phyloP scores from a whole-genome alignment of 2,797 vertebrate genomes.

The Salarias fasciatus region DNA sequence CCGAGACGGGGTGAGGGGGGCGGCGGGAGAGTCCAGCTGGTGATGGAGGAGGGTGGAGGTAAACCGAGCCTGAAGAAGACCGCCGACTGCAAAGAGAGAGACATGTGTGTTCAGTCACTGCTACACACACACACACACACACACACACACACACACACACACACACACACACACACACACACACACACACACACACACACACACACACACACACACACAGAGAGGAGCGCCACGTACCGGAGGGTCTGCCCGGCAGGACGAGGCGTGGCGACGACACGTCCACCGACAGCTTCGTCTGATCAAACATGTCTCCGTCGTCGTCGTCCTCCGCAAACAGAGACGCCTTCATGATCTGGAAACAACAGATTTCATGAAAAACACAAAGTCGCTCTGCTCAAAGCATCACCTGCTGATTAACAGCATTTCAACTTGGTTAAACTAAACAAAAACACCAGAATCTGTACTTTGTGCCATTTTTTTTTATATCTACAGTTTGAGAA shows the following conservation, averaged over 20 bases:
- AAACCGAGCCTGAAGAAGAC: slow-evolving; percentile 88
- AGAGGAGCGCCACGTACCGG: slow-evolving; percentile 19
- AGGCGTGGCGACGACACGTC: slow-evolving; percentile 85
- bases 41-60: slow-evolving; percentile 71
- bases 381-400: no score
- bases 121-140: no score
- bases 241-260: slow-evolving; percentile 71
- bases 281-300: slow-evolving; percentile 75
- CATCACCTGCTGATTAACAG: no score
- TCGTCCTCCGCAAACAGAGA: slow-evolving; percentile 93
- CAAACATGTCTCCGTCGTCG: slow-evolving; percentile 83
- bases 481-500: no score
- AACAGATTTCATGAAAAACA: background rate
- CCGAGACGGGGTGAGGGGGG: slow-evolving; percentile 15
- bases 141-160: no score
- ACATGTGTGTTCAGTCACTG: background rate
- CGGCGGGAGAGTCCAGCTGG: slow-evolving; percentile 60
- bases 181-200: no score
- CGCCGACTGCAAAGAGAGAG: slow-evolving; percentile 73
- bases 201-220: no score
- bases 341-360: slow-evolving; percentile 94
- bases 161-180: no score
- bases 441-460: no score
- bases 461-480: no score
- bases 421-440: no score